Percentiles rank a stretch among this genome's conserved stretches.
phyloP scores from a whole-genome alignment of 2,888 invertebrate species.

The Hypercompe scribonia region DNA sequence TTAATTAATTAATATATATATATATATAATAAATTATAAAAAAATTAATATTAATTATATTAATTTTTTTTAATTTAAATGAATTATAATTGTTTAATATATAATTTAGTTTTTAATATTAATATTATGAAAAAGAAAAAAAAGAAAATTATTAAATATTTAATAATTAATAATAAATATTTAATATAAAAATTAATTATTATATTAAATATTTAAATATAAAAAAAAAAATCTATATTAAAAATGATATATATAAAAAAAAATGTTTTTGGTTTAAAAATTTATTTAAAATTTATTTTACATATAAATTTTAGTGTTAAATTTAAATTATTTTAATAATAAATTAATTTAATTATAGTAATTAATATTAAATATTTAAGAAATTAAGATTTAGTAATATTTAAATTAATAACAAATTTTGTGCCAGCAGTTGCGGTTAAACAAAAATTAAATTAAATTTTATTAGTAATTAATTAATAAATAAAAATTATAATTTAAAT shows the following conservation, averaged over 20 bases:
- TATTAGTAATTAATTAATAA: constrained; percentile 76
- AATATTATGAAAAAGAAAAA: constrained; percentile 54
- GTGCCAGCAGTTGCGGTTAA: constrained; percentile 91
- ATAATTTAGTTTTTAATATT: constrained; percentile 46
- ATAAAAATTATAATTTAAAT: constrained; percentile 64
- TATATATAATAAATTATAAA: constrained; percentile 49
- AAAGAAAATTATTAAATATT: constrained; percentile 49
- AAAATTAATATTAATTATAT: constrained; percentile 53
- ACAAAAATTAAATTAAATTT: constrained; percentile 87
- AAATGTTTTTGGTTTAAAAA: constrained; percentile 82
- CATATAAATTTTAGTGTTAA: constrained; percentile 84
- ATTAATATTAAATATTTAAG: constrained; percentile 86
- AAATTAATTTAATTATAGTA: constrained; percentile 64
- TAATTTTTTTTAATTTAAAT: constrained; percentile 42
- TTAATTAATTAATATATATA: constrained; percentile 50
- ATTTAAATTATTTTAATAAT: constrained; percentile 75
- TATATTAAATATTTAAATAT: constrained; percentile 49
- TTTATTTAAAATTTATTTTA: constrained; percentile 85
- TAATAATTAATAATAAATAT: constrained; percentile 48
- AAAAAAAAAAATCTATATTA: constrained; percentile 69
- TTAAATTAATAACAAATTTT: constrained; percentile 87
- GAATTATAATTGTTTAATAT: constrained; percentile 51
- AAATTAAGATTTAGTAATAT: constrained; percentile 88
- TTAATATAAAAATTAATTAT: constrained; percentile 39
- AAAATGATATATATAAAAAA: constrained; percentile 62